Conservation (phyloP, 1,140 invertebrate species). For the Sipha flava region DNA sequence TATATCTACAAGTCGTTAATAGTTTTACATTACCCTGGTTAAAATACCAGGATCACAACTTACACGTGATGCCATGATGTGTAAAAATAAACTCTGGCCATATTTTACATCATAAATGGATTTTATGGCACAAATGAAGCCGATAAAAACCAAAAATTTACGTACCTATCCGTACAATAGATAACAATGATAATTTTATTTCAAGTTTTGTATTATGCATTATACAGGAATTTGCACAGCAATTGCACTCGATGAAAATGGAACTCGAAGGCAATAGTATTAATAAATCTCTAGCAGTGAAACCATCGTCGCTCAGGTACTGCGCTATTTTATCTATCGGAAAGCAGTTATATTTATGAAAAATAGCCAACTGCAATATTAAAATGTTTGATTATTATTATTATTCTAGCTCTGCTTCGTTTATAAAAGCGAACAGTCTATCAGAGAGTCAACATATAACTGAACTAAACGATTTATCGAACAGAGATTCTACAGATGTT, state of each 20-base stretch:
- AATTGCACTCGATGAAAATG: slow-evolving; percentile 66
- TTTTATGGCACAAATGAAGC: no score
- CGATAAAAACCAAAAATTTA: no score
- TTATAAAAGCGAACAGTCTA: slow-evolving; percentile 83
- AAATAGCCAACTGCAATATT: not conserved
- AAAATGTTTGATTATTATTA: slow-evolving; percentile 17
- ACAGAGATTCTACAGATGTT: slow-evolving; percentile 61
- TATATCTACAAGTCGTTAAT: no score
- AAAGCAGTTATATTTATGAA: not conserved
- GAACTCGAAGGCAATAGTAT: slow-evolving; percentile 48
- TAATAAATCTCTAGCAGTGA: not conserved
- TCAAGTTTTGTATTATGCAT: not conserved
- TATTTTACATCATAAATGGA: no score
- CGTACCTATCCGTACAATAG: no score
- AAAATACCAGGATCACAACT: no score
- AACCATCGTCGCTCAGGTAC: slow-evolving; percentile 19
- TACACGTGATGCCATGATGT: no score
- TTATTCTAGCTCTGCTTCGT: slow-evolving; percentile 59
- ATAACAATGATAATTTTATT: not conserved
- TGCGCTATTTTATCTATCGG: not conserved
- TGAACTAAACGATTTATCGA: slow-evolving; percentile 60
- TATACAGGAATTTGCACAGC: slow-evolving; percentile 63
- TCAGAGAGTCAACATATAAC: slow-evolving; percentile 51
- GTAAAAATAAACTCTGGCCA: no score
- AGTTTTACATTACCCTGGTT: no score